Base-by-base conservation (phyloP, 1,140 invertebrate species). In the Zaprionus ornatus region DNA sequence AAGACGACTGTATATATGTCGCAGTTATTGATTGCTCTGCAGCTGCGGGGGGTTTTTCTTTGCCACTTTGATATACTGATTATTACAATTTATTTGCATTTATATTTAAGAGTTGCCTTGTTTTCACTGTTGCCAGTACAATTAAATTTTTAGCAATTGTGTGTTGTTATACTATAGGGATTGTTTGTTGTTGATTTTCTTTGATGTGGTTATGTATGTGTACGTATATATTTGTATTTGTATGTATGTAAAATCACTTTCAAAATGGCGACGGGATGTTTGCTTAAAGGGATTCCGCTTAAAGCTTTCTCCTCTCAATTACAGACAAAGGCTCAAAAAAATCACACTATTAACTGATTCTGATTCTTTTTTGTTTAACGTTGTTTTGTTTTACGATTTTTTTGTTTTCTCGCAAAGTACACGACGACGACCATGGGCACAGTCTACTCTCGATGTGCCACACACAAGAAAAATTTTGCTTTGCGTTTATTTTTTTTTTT, bases 291-390 rank as follows among this genome's bases (percentile, higher is more conserved):
- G 82, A 88, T 81, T 90, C 66, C 78, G 85, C 85, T 90, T 90
- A 90, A 90, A 90, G 85, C 85, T 90, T 90, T 90, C 85, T 90
- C 85, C 72, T 80, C 72, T 81, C 79, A 88, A 74, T 83, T 74
- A 86, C 80, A 88, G 80, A 88, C 85, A 80, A 86, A 90, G 86
- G 85, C 82, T 90, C 75, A 80, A 90, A 90, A 87, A 90, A 90
- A 90, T 90, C 85, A 90, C 85, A 90, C 86, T 80, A 76, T 85
- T 73, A 90, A 90, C 85, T 90, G 79, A 82, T 85, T 69, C 55
- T 52, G 79, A 82, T 85, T 69, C 55, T 52, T 67, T 76, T 76
- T 84, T 75, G 66, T 80, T 88, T 80, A 83, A 88, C 85, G 80
- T 84, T 82, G 60, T 80, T 59, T 73, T 52, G 21, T 55, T 70